Percentiles rank a stretch among this genome's conserved stretches.
Evolutionary conservation across 2,113 vertebrate genomes (phyloP).

Genomic region (Aplodontia rufa): DNA sequence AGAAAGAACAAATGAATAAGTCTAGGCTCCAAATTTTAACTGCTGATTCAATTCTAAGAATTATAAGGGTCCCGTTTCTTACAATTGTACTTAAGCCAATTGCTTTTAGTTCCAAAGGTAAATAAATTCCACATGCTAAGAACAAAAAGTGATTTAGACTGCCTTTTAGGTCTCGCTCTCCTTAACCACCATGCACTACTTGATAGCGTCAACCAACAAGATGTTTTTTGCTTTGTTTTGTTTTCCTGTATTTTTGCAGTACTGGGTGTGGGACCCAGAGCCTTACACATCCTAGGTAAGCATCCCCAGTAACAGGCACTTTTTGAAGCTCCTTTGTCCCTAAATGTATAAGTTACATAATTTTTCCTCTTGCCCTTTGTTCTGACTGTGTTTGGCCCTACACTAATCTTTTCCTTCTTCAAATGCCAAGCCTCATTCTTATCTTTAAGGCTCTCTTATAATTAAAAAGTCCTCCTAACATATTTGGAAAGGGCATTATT

Average conservation of each 20-base stretch:
- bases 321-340: background rate
- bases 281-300: background rate
- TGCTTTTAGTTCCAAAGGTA: background rate
- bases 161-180: background rate
- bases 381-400: background rate
- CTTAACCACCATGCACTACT: background rate
- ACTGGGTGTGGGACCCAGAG: background rate
- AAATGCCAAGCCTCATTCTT: background rate
- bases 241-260: background rate
- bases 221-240: background rate
- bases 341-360: background rate
- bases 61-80: background rate
- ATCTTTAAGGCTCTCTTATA: background rate
- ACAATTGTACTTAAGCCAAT: background rate
- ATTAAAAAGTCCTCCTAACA: background rate
- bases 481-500: background rate
- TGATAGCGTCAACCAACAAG: background rate
- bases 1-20: background rate
- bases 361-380: background rate
- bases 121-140: background rate
- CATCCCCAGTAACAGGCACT: no score
- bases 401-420: background rate
- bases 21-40: background rate
- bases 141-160: background rate
- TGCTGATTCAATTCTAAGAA: background rate